Evolutionary conservation across 2,113 vertebrate genomes (phyloP), one percentile per base, ranked within the genome.

Genomic region (Buteo buteo): DNA sequence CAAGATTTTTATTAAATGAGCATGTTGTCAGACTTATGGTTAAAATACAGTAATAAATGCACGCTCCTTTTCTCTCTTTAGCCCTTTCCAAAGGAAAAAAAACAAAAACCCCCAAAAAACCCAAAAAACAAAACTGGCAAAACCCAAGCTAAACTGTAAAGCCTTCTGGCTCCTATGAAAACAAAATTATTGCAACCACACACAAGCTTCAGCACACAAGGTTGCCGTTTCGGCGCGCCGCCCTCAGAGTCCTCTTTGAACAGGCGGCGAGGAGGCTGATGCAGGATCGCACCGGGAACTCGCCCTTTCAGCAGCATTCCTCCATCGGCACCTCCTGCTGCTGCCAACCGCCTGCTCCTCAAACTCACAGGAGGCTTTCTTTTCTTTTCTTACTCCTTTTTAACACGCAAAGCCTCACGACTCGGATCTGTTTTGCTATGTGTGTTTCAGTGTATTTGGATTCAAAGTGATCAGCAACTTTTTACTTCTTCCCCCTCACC

Each of bases 261-360:
- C 88, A 86, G 21, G 10, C 91, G 45, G 97, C 58, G 10, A 97
- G 90, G 82, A 98, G 88, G 95, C 94, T 84, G 94, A 94, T 93
- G 97, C 92, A 94, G 95, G 96, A 97, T 95, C 65, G 20, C 95
- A 97, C 91, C 67, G 21, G 97, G 97, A 97, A 97, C 97, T 97
- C 74, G 49, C 98, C 95, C 97, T 97, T 97, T 97, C 96, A 97
- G 97, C 97, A 95, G 97, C 98, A 98, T 98, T 98, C 97, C 98
- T 98, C 96, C 57, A 52, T 93, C 7, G 3, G 96, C 95, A 97
- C 82, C 94, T 96, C 93, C 70, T 42, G 96, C 97, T 34, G 21
- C 95, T 97, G 97, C 96, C 97, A 98, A 82, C 29, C 13, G 82
- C 93, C 97, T 83, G 94, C 96, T 98, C 93, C 93, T 97, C 96